phyloP scores from a whole-genome alignment of 2,113 vertebrate genomes.

The Nasalis larvatus region DNA sequence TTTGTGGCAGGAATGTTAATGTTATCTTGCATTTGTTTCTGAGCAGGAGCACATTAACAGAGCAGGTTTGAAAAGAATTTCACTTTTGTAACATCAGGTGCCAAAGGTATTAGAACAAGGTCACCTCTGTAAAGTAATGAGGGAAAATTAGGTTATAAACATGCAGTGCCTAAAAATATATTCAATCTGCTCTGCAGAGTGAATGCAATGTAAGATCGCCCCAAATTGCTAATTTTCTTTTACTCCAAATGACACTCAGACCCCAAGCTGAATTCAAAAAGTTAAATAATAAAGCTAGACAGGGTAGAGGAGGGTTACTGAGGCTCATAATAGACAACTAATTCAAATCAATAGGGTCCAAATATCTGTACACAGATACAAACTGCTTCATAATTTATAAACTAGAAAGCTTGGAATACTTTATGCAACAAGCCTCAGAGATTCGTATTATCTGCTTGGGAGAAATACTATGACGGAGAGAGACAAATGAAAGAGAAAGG shows the following conservation, averaged over 20 bases:
- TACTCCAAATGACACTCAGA: slow-evolving; percentile 48
- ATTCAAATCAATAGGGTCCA: slow-evolving; percentile 50
- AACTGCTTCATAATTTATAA: not conserved
- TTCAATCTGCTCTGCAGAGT: slow-evolving; percentile 71
- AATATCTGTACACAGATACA: slow-evolving; percentile 6
- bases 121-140: slow-evolving; percentile 84
- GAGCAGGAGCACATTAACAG: slow-evolving; percentile 81
- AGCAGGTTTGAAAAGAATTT: slow-evolving; percentile 83
- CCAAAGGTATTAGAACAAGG: slow-evolving; percentile 85
- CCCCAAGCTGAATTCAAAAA: slow-evolving; percentile 62
- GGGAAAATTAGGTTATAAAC: slow-evolving; percentile 85
- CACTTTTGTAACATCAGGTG: slow-evolving; percentile 83
- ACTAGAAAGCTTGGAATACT: not conserved
- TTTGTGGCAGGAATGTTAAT: slow-evolving; percentile 86
- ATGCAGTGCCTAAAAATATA: slow-evolving; percentile 84
- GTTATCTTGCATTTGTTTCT: slow-evolving; percentile 84
- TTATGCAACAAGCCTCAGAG: not conserved
- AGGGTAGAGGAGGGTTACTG: not conserved
- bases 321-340: slow-evolving; percentile 25
- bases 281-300: slow-evolving; percentile 74
- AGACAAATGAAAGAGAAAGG: not conserved
- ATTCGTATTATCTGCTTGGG: not conserved
- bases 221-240: slow-evolving; percentile 80
- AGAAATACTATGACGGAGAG: not conserved
- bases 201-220: slow-evolving; percentile 69